Evolutionary conservation across 2,113 vertebrate species (phyloP).

Genomic region (Sander lucioperca): DNA sequence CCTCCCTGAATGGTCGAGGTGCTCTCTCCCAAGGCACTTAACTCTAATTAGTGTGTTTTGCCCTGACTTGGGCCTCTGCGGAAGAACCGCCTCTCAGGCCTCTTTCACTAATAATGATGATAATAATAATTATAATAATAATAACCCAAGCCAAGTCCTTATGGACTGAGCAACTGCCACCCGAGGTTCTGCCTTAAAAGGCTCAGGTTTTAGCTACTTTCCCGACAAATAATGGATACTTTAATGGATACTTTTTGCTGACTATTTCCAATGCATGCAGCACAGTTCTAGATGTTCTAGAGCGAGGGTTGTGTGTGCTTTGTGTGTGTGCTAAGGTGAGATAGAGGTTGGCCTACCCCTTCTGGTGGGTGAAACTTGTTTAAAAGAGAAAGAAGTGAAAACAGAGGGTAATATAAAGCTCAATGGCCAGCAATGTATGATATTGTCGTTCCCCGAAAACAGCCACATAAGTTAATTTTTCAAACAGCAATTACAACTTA

Average conservation of each 20-base stretch:
- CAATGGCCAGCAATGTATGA: too few species aligned
- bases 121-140: too few species aligned
- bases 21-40: neutral
- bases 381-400: too few species aligned
- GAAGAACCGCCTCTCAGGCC: neutral
- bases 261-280: neutral
- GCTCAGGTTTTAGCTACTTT: too few species aligned
- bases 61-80: neutral
- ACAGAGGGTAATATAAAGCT: too few species aligned
- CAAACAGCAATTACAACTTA: too few species aligned
- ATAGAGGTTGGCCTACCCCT: neutral
- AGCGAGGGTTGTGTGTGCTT: neutral
- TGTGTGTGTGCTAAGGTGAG: neutral
- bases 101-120: neutral
- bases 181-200: too few species aligned
- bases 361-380: neutral
- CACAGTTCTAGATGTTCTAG: neutral
- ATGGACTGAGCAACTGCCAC: too few species aligned
- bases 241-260: neutral
- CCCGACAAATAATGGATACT: neutral
- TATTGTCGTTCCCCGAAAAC: too few species aligned
- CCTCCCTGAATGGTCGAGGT: neutral
- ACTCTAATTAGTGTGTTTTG: conserved; percentile 4
- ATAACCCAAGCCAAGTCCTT: too few species aligned
- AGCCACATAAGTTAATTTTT: too few species aligned